Evolutionary conservation across 2,888 invertebrate genomes (phyloP).

Genomic region (Sphinx pinastri): DNA sequence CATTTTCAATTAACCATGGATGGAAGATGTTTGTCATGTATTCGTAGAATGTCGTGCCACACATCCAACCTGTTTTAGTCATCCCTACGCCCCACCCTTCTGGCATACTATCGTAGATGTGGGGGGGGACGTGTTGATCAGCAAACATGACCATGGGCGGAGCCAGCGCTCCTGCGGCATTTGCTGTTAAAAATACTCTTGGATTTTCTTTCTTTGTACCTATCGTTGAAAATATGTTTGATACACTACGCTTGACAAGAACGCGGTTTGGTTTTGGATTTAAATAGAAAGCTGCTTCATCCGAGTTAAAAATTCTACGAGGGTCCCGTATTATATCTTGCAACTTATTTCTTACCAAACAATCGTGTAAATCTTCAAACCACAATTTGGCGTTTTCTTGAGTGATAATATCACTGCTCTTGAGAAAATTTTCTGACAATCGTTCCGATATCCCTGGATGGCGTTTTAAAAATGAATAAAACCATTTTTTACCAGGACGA

Average conservation of each 20-base stretch:
- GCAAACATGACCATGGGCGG: conserved; percentile 32
- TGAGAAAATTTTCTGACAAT: conserved; percentile 41
- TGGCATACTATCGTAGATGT: conserved; percentile 45
- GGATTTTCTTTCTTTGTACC: conserved; percentile 32
- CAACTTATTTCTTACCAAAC: conserved; percentile 36
- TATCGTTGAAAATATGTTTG: background rate
- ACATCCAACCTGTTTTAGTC: conserved; percentile 68
- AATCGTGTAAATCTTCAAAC: conserved; percentile 38
- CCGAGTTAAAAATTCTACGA: conserved; percentile 38
- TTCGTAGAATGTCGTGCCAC: conserved; percentile 43
- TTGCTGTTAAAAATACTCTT: conserved; percentile 31
- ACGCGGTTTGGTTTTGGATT: conserved; percentile 33
- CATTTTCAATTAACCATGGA: conserved; percentile 52
- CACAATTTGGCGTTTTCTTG: conserved; percentile 23
- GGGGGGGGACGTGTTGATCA: conserved; percentile 29
- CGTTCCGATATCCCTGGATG: conserved; percentile 38
- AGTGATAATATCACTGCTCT: conserved; percentile 35
- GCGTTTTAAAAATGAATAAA: conserved; percentile 38
- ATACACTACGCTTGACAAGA: conserved; percentile 4
- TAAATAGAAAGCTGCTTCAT: conserved; percentile 41
- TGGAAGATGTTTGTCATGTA: conserved; percentile 51
- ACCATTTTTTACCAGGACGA: conserved; percentile 37
- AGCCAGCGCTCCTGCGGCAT: conserved; percentile 33
- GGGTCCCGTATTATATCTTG: conserved; percentile 37
- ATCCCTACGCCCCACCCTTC: conserved; percentile 57